Evolutionary conservation across 2,113 vertebrate species (phyloP), one percentile per base, ranked within the genome.

Genomic region (Dipodomys ordii): DNA sequence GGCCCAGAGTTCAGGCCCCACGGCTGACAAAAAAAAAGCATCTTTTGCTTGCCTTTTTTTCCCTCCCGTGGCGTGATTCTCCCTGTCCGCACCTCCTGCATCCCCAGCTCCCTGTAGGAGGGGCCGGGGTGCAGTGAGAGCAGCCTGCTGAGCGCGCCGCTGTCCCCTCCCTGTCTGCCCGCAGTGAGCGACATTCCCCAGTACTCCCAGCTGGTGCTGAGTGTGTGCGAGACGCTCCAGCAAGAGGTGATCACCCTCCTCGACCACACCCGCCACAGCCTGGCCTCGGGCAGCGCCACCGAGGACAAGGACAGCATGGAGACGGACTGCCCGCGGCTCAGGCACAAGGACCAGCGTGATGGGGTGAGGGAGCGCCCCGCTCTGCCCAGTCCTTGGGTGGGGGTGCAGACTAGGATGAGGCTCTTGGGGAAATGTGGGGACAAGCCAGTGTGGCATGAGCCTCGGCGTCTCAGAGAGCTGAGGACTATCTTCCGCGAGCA

Each of bases 241-340:
- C 99, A 99, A 4, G 99, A 99, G 95, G 99, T 99, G 3, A 96
- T 99, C 90, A 98, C 98, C 0, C 98, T 99, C 68, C 98, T 99
- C 0, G 99, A 99, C 97, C 99, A 98, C 88, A 99, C 99, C 0
- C 99, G 98, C 16, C 99, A 99, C 95, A 97, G 98, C 94, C 92
- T 99, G 98, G 97, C 94, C 0, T 20, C 97, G 15, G 91, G 98
- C 92, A 78, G 91, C 3, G 62, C 92, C 0, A 7, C 83, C 0
- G 99, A 99, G 74, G 99, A 99, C 92, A 99, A 99, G 96, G 99
- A 99, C 98, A 99, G 99, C 92, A 99, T 99, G 99, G 99, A 99
- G 95, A 99, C 99, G 0, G 99, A 99, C 1, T 85, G 91, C 73
- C 99, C 98, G 13, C 98, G 98, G 8, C 97, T 97, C 0, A 98